phyloP scores from a whole-genome alignment of 2,113 vertebrate species.

The Rhabdomys dilectus region DNA sequence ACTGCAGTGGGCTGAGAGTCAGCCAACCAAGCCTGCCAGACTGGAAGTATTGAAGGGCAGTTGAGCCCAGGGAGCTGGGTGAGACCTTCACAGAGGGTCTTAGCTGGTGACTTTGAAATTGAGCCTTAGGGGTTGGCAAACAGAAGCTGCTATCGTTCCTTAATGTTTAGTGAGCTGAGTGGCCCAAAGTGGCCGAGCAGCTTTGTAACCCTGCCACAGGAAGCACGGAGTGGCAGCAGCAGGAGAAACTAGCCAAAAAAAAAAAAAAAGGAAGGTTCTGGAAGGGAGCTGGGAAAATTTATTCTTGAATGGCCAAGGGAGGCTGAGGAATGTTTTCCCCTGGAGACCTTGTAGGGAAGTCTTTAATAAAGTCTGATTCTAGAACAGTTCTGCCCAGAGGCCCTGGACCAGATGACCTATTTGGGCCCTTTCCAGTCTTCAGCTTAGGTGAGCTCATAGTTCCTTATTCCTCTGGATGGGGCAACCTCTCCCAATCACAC shows the following conservation, averaged over 20 bases:
- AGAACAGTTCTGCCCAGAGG: constrained; percentile 58
- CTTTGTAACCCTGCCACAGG: constrained; percentile 14
- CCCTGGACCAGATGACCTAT: constrained; percentile 55
- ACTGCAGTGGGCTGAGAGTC: background rate
- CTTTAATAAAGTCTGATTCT: constrained; percentile 39
- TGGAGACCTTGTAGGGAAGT: constrained; percentile 60
- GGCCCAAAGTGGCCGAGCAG: background rate
- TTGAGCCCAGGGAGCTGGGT: background rate
- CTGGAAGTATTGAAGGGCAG: background rate
- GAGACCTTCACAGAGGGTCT: background rate
- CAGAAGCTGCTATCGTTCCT: background rate
- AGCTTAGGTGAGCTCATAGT: constrained; percentile 44
- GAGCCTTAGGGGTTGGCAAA: background rate
- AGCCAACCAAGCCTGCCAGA: background rate
- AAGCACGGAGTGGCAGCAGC: constrained; percentile 3
- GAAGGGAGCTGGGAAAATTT: constrained; percentile 29
- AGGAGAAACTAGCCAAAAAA: constrained; percentile 5
- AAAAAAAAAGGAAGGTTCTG: background rate
- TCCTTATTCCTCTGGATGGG: constrained; percentile 6
- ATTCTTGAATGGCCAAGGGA: constrained; percentile 28
- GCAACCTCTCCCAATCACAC: constrained; percentile 37
- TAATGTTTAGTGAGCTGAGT: background rate
- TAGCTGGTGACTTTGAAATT: background rate
- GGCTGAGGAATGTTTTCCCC: constrained; percentile 53
- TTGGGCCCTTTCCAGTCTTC: constrained; percentile 58